These are phyloP conservation scores for Apis florea DNA, from an alignment of 1,140 invertebrate genomes.

Conservation along the genomic window DNA sequence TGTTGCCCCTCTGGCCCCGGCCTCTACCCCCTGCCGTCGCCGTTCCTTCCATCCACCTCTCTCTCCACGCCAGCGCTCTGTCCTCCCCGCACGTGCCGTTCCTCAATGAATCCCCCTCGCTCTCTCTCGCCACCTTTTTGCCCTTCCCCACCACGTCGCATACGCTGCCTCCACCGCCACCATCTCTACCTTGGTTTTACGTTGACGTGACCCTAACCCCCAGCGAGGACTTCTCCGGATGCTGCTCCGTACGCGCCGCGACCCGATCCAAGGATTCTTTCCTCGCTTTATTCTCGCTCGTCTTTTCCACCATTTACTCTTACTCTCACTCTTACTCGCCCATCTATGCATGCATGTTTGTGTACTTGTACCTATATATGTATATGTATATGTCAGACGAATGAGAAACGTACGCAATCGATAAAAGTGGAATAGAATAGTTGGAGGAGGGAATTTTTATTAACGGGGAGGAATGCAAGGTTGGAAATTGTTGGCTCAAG, in stretches of 20 bases:
- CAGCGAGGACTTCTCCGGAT: constrained; percentile 56
- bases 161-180: constrained; percentile 7
- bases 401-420: no score
- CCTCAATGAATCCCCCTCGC: constrained; percentile 67
- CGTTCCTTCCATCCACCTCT: constrained; percentile 41
- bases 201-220: constrained; percentile 66
- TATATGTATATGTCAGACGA: no score
- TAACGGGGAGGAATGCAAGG: no score
- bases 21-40: constrained; percentile 47
- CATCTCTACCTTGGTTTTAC: constrained; percentile 43
- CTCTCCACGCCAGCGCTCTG: not conserved
- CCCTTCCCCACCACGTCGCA: constrained; percentile 4
- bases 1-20: constrained; percentile 36
- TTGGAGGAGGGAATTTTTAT: no score
- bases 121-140: not conserved
- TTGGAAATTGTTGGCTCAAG: no score
- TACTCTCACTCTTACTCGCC: no score
- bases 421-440: no score
- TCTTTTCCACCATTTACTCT: not conserved
- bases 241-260: constrained; percentile 22
- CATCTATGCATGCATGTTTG: no score
- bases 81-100: constrained; percentile 67
- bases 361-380: no score
- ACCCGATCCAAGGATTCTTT: constrained; percentile 19
- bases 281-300: not conserved